phyloP scores from a whole-genome alignment of 1,140 invertebrate genomes.

The Drosophila melanica region DNA sequence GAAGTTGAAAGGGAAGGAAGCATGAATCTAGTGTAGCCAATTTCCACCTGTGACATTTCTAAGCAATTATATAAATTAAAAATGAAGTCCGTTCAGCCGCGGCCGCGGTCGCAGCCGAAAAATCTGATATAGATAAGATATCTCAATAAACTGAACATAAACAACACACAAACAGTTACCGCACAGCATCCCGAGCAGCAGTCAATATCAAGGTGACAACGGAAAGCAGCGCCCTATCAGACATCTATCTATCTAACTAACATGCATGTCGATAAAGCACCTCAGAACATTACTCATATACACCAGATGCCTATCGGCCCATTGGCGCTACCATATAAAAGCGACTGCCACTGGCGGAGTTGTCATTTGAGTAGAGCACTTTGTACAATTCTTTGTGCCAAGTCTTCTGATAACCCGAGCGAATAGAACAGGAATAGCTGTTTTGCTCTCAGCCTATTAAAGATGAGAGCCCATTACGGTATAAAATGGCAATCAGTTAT shows the following conservation, averaged over 20 bases:
- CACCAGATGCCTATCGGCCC: constrained; percentile 25
- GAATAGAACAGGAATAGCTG: constrained; percentile 52
- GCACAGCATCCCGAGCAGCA: constrained; percentile 40
- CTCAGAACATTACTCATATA: not conserved
- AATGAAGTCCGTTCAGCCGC: not conserved
- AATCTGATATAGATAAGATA: constrained; percentile 34
- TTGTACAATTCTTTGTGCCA: constrained; percentile 34
- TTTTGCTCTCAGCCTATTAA: constrained; percentile 16
- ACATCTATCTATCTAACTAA: constrained; percentile 18
- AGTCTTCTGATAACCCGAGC: constrained; percentile 32
- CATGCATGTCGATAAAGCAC: constrained; percentile 43
- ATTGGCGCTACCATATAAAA: constrained; percentile 59
- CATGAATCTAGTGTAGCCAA: constrained; percentile 1
- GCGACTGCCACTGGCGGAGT: constrained; percentile 29
- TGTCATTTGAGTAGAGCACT: constrained; percentile 56
- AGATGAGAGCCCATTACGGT: constrained; percentile 64
- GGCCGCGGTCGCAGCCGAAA: not conserved
- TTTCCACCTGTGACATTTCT: constrained; percentile 16
- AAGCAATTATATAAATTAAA: constrained; percentile 69
- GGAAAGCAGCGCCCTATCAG: not conserved
- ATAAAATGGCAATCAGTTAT: constrained; percentile 1
- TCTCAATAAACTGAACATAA: constrained; percentile 19
- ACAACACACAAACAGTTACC: constrained; percentile 15
- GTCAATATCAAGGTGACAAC: constrained; percentile 42
- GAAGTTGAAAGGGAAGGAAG: not conserved